Conservation (phyloP, 2,113 vertebrate species). For the Gymnocephalus cernua region DNA sequence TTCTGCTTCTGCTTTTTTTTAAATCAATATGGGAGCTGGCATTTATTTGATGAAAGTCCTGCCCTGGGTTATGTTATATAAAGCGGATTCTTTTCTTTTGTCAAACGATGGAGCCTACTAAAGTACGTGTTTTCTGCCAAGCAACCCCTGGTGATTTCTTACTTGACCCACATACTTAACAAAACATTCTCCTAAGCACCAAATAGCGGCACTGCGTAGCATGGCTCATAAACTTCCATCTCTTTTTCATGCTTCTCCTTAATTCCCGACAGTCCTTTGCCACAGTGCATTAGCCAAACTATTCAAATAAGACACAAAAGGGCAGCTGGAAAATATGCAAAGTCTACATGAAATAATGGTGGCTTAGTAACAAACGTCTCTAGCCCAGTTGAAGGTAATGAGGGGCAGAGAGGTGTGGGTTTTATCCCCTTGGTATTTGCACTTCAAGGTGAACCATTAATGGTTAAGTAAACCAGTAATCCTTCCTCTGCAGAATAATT, state of each 20-base stretch:
- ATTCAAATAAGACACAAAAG: conserved; percentile 57
- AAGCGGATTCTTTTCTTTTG: conserved; percentile 5
- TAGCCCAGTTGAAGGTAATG: conserved; percentile 61
- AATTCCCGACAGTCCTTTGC: conserved; percentile 35
- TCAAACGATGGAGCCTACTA: background rate
- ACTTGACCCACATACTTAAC: conserved; percentile 48
- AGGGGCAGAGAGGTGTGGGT: conserved; percentile 63
- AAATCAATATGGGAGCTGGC: background rate
- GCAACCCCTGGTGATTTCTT: conserved; percentile 8
- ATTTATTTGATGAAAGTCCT: background rate
- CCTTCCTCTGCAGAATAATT: conserved; percentile 74
- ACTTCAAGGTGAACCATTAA: conserved; percentile 81
- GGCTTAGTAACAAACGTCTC: conserved; percentile 36
- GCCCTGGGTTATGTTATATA: background rate
- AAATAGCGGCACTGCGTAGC: background rate
- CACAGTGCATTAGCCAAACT: conserved; percentile 66
- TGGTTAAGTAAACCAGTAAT: conserved; percentile 76
- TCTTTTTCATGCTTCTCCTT: conserved; percentile 35
- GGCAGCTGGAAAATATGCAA: conserved; percentile 55
- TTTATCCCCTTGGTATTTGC: conserved; percentile 71
- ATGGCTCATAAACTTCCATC: conserved; percentile 45
- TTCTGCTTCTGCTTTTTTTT: background rate
- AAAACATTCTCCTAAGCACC: conserved; percentile 21
- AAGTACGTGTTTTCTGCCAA: background rate
- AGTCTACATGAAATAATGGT: conserved; percentile 53